Conservation (phyloP, 1,140 invertebrate species). For the Rhagoletis zephyria region DNA sequence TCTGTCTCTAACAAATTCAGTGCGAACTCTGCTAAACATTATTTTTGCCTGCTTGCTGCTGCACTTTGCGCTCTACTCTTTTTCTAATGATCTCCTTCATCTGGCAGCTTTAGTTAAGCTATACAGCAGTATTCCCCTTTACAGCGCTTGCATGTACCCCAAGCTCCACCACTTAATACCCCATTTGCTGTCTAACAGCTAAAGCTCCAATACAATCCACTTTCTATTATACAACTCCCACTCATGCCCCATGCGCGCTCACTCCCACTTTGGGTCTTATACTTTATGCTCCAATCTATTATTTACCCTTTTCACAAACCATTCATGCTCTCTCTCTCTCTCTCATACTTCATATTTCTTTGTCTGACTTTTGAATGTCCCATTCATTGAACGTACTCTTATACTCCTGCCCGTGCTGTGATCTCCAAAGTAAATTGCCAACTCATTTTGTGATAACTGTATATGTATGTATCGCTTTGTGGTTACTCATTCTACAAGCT, state of each 20-base stretch:
- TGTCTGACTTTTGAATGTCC: neutral
- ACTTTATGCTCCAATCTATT: neutral
- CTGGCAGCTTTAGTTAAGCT: neutral
- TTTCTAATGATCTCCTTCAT: neutral
- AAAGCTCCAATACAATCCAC: conserved; percentile 17
- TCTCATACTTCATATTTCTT: neutral
- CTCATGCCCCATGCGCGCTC: neutral
- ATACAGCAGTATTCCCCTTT: neutral
- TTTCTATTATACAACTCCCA: neutral
- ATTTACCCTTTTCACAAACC: neutral
- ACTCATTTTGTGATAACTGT: neutral
- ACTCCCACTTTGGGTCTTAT: neutral
- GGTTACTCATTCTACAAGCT: neutral
- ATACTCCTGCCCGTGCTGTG: no score
- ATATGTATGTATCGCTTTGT: neutral
- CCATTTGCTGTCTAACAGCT: neutral
- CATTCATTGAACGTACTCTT: no score
- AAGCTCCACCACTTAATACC: neutral
- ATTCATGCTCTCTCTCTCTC: neutral
- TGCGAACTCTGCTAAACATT: no score
- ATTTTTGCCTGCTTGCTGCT: no score
- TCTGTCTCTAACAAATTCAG: no score
- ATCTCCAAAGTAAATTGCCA: no score
- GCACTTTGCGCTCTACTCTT: neutral
- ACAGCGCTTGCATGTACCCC: neutral